Evolutionary conservation across 2,113 vertebrate genomes (phyloP).

Genomic region (Trichechus manatus): DNA sequence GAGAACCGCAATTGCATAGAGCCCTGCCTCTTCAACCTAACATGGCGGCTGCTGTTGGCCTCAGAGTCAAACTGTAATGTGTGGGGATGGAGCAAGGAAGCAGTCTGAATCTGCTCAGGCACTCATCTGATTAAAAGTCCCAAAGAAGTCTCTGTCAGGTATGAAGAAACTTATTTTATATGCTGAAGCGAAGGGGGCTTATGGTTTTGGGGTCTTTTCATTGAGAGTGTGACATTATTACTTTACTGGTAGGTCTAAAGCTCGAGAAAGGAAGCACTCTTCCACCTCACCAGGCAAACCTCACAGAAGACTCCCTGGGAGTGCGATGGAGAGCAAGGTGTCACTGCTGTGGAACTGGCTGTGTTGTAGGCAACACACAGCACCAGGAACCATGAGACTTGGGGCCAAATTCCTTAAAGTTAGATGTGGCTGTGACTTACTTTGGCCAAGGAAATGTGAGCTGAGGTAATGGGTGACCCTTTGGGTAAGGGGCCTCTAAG

Average conservation of each 20-base stretch:
- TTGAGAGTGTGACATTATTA: background rate
- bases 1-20: background rate
- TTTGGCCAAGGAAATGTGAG: background rate
- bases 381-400: background rate
- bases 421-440: background rate
- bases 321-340: background rate
- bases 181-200: background rate
- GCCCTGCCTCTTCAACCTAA: too few species aligned
- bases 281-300: background rate
- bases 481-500: background rate
- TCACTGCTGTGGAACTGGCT: background rate
- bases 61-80: accelerated
- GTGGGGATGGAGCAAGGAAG: background rate
- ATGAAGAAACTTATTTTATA: too few species aligned
- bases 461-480: background rate
- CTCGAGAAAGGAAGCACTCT: background rate
- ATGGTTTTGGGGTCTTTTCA: background rate
- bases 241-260: background rate
- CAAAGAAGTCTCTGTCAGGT: background rate
- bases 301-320: background rate
- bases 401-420: background rate
- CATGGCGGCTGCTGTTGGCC: too few species aligned
- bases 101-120: too few species aligned
- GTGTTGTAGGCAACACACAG: too few species aligned
- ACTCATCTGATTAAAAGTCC: background rate